Percentiles rank a stretch among this genome's conserved stretches.
Conservation (phyloP, 2,113 vertebrate species). For the Passerina amoena region DNA sequence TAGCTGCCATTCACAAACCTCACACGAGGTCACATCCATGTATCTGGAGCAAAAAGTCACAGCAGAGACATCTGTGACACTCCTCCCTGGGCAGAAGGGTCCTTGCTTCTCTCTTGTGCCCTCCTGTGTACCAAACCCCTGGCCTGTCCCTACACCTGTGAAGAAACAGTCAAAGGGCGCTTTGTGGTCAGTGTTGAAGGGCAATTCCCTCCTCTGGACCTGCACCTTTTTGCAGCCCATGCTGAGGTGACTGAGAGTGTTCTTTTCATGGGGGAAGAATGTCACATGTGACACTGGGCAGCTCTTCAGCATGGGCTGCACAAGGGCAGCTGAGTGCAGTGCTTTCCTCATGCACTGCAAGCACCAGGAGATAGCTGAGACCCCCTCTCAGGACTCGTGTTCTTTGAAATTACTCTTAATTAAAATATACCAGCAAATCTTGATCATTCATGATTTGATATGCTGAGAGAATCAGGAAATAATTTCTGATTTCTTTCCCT, state of each 20-base stretch:
- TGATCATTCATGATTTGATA: neutral
- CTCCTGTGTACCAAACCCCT: neutral
- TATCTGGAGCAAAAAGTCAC: neutral
- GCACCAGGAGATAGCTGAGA: neutral
- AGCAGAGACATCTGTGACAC: neutral
- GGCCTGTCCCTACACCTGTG: neutral
- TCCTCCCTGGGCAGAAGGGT: neutral
- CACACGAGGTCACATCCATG: accelerated
- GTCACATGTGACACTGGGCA: neutral
- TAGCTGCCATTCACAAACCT: neutral
- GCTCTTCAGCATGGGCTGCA: neutral
- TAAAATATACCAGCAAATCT: neutral
- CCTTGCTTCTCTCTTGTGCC: neutral
- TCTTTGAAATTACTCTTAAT: neutral
- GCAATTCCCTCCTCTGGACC: neutral
- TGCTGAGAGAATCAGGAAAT: neutral
- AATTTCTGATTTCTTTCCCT: neutral
- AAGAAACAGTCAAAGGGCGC: neutral
- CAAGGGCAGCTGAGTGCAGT: neutral
- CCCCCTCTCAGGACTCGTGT: accelerated
- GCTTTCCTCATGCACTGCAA: neutral
- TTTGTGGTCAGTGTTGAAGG: neutral
- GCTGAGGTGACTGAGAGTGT: neutral
- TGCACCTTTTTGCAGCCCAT: neutral
- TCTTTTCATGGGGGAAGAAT: neutral